Evolutionary conservation across 1,140 invertebrate genomes (phyloP), one percentile per base, ranked within the genome.

Genomic region (Leptinotarsa lineolata): DNA sequence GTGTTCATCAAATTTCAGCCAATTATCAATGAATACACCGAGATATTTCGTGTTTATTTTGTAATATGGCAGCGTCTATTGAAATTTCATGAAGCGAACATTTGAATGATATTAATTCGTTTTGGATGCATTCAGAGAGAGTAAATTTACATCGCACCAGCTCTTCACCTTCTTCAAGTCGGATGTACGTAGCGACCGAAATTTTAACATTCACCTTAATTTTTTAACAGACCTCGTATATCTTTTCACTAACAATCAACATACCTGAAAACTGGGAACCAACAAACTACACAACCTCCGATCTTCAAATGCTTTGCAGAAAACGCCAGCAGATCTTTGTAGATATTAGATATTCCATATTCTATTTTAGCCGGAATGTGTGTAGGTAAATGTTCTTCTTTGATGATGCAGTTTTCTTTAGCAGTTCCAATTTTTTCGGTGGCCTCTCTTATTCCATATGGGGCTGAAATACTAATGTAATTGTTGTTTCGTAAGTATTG

Each of bases 381-480:
- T 61, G 88, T 88, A 0, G 86, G 82, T 74, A 88, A 83, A 85
- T 92, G 87, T 78, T 92, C 87, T 73, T 91, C 90, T 46, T 87
- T 88, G 4, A 90, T 78, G 69, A 87, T 86, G 85, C 90, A 88
- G 76, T 86, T 83, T 65, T 86, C 78, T 81, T 88, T 87, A 78
- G 89, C 83, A 64, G 91, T 90, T 76, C 95, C 93, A 79, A 97
- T 89, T 82, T 91, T 92, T 86, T 95, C 93, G 8, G 94, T 94
- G 12, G 95, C 88, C 87, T 99, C 97, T 77, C 97, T 86, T 46
- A 98, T 95, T 65, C 97, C 97, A 88, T 99, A 98, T 0, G 97
- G 97, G 76, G 96, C 96, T 97, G 76, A 45, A 88, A 82, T 80
- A 73, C 77, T 77, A 74, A 70, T 71, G 54, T 65, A 79, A 63